These are phyloP conservation scores for Myxocyprinus asiaticus DNA, from an alignment of 2,113 vertebrate species.

Conservation along the genomic window DNA sequence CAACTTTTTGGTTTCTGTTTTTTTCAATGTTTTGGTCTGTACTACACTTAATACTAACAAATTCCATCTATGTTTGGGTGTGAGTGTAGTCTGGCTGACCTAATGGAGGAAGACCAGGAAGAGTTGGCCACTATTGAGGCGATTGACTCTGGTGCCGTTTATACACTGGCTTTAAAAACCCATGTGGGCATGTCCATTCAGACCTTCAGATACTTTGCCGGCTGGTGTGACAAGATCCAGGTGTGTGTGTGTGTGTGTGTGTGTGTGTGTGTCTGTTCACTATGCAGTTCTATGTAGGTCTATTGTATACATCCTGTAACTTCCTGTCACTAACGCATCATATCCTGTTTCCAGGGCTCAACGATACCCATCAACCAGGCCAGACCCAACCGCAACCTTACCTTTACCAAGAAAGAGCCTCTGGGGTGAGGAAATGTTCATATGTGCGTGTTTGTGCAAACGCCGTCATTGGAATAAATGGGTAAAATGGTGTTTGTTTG, in stretches of 20 bases:
- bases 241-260: slow-evolving; percentile 30
- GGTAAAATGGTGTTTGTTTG: background rate
- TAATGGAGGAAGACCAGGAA: slow-evolving; percentile 83
- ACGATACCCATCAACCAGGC: slow-evolving; percentile 85
- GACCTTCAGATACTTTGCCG: slow-evolving; percentile 82
- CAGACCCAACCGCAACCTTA: slow-evolving; percentile 80
- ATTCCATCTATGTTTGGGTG: background rate
- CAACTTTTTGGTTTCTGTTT: too few species aligned
- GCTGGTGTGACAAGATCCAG: slow-evolving; percentile 85
- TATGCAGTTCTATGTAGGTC: background rate
- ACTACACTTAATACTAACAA: too few species aligned
- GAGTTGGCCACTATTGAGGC: slow-evolving; percentile 82
- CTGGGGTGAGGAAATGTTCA: slow-evolving; percentile 70
- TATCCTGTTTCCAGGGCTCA: slow-evolving; percentile 67
- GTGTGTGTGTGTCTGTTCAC: background rate
- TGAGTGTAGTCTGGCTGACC: slow-evolving; percentile 74
- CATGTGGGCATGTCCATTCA: slow-evolving; percentile 85
- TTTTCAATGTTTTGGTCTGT: too few species aligned
- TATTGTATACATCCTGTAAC: background rate
- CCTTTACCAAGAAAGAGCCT: slow-evolving; percentile 80
- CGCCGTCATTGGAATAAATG: background rate
- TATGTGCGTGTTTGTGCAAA: background rate
- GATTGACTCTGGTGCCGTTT: slow-evolving; percentile 81
- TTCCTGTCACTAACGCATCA: background rate
- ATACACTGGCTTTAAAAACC: slow-evolving; percentile 81